Conservation (phyloP, 2,113 vertebrate genomes). For the Triplophysa tibetana region DNA sequence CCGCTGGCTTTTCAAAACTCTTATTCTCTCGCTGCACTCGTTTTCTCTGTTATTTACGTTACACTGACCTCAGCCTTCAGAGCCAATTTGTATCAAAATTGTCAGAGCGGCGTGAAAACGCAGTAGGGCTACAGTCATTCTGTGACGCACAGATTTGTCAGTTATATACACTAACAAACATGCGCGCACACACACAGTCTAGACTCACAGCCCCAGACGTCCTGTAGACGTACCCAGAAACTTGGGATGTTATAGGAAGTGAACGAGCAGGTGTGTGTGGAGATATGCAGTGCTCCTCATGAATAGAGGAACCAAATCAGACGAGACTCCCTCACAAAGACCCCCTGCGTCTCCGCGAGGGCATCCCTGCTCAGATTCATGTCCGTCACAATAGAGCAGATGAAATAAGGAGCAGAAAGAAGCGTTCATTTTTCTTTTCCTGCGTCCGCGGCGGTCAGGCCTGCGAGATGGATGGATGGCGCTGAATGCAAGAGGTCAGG, state of each 20-base stretch:
- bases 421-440: constrained; percentile 70
- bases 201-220: constrained; percentile 18
- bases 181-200: not conserved
- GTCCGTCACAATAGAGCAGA: constrained; percentile 76
- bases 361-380: constrained; percentile 77
- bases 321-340: constrained; percentile 77
- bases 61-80: constrained; percentile 77
- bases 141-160: constrained; percentile 53
- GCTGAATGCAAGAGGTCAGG: constrained; percentile 76
- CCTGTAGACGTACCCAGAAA: constrained; percentile 54
- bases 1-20: constrained; percentile 41
- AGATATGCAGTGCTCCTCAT: constrained; percentile 72
- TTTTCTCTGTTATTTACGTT: constrained; percentile 75
- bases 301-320: constrained; percentile 78
- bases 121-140: constrained; percentile 68
- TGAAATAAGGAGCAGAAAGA: constrained; percentile 77
- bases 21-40: constrained; percentile 31
- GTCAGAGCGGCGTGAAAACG: constrained; percentile 75
- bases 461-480: constrained; percentile 73
- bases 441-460: constrained; percentile 54
- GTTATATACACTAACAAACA: not conserved
- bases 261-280: constrained; percentile 63
- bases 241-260: constrained; percentile 66
- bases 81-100: constrained; percentile 79
- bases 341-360: constrained; percentile 72